Conservation (phyloP, 2,113 vertebrate genomes). For the Anarrhichthys ocellatus region DNA sequence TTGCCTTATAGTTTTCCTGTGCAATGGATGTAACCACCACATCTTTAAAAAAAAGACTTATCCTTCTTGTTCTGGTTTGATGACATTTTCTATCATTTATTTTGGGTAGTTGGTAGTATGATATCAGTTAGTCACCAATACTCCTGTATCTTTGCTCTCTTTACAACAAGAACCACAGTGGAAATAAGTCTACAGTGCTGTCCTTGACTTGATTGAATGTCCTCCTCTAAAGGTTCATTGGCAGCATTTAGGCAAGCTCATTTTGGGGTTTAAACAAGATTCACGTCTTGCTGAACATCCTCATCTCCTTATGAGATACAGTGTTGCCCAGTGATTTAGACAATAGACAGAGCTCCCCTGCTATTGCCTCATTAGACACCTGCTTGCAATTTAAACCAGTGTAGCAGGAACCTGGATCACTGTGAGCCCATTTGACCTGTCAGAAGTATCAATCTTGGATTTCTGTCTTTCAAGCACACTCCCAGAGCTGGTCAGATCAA, state of each 20-base stretch:
- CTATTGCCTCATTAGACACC: constrained; percentile 3
- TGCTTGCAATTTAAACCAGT: constrained; percentile 22
- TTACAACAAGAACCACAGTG: background rate
- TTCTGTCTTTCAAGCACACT: background rate
- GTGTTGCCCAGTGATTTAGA: background rate
- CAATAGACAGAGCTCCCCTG: constrained; percentile 21
- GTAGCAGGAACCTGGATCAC: background rate
- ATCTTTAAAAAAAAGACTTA: too few relatives aligned
- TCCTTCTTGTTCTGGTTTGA: too few relatives aligned
- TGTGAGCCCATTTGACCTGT: constrained; percentile 7
- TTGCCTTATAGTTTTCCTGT: too few relatives aligned
- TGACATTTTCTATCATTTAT: too few relatives aligned
- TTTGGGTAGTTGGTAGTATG: too few relatives aligned
- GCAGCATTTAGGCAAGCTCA: background rate
- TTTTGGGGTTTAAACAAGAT: background rate
- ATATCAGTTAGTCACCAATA: too few relatives aligned
- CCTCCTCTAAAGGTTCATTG: background rate
- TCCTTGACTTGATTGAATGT: background rate
- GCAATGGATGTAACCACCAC: too few relatives aligned
- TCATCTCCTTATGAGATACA: background rate
- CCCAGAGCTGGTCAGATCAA: background rate
- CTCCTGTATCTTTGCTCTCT: too few relatives aligned
- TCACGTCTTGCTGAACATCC: background rate
- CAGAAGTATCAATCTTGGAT: constrained; percentile 24
- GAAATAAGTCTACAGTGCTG: background rate